These are phyloP conservation scores for Gallinago solitaria DNA, from an alignment of 2,797 vertebrate species.

Conservation along the genomic window DNA sequence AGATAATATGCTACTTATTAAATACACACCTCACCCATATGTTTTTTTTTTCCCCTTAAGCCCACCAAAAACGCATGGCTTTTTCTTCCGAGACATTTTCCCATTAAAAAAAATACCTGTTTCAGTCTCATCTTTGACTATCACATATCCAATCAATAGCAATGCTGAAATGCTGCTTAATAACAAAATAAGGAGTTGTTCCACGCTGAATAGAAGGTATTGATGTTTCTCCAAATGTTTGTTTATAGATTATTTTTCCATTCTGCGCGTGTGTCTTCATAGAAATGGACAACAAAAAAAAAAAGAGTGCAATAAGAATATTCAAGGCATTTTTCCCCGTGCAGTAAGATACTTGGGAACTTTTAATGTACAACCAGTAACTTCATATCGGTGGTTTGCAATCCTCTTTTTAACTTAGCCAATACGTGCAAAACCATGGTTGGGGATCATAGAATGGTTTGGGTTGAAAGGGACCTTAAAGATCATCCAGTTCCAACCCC, in stretches of 20 bases:
- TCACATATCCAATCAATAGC: slow-evolving; percentile 29
- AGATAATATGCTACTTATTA: neutral
- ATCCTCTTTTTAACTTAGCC: neutral
- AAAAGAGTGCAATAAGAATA: neutral
- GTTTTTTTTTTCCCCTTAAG: neutral
- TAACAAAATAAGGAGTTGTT: slow-evolving; percentile 51
- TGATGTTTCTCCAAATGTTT: slow-evolving; percentile 45
- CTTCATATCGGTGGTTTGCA: neutral
- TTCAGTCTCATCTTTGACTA: slow-evolving; percentile 10
- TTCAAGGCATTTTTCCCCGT: neutral
- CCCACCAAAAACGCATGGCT: neutral
- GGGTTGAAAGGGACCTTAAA: too few species aligned
- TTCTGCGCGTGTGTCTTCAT: neutral
- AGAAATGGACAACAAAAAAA: slow-evolving; percentile 27
- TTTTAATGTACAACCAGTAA: neutral
- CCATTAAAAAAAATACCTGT: neutral
- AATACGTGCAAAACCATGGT: neutral
- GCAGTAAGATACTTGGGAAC: neutral
- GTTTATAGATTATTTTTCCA: slow-evolving; percentile 38
- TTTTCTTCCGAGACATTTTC: neutral
- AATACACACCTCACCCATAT: neutral
- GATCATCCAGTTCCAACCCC: too few species aligned
- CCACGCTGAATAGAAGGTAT: slow-evolving; percentile 3
- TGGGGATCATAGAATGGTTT: neutral
- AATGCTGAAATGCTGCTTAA: slow-evolving; percentile 47